Conservation (phyloP, 2,888 invertebrate species). For the Xylota sylvarum region DNA sequence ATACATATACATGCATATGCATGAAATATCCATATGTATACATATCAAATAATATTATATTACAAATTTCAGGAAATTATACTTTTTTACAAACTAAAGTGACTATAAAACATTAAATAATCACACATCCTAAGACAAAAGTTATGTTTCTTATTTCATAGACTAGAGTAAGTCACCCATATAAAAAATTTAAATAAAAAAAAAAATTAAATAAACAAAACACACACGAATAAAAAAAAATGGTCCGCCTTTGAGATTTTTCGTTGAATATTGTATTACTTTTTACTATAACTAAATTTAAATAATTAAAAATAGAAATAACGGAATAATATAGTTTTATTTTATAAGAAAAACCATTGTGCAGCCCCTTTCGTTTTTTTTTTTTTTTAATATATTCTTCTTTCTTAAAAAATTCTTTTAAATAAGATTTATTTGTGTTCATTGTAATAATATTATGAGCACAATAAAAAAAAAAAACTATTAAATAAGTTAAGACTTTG, state of each 20-base stretch:
- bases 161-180: background rate
- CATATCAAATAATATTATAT: too few relatives aligned
- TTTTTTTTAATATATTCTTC: conserved; percentile 10
- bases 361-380: conserved; percentile 70
- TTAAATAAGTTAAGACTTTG: conserved; percentile 8
- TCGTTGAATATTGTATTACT: background rate
- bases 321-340: conserved; percentile 9
- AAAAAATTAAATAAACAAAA: conserved; percentile 39
- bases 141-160: background rate
- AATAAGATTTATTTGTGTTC: conserved; percentile 12
- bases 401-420: conserved; percentile 20
- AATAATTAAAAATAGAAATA: conserved; percentile 6
- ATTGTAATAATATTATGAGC: conserved; percentile 17
- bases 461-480: too few relatives aligned
- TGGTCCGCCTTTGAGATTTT: conserved; percentile 57
- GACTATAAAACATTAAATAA: background rate
- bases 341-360: conserved; percentile 78
- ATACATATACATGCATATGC: background rate
- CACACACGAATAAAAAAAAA: conserved; percentile 48
- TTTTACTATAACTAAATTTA: background rate
- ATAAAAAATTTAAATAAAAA: conserved; percentile 2
- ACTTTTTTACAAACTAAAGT: background rate
- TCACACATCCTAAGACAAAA: conserved; percentile 21
- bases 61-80: background rate
- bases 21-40: too few relatives aligned